Evolutionary conservation across 2,797 vertebrate genomes (phyloP).

Genomic region (Novumbra hubbsi): DNA sequence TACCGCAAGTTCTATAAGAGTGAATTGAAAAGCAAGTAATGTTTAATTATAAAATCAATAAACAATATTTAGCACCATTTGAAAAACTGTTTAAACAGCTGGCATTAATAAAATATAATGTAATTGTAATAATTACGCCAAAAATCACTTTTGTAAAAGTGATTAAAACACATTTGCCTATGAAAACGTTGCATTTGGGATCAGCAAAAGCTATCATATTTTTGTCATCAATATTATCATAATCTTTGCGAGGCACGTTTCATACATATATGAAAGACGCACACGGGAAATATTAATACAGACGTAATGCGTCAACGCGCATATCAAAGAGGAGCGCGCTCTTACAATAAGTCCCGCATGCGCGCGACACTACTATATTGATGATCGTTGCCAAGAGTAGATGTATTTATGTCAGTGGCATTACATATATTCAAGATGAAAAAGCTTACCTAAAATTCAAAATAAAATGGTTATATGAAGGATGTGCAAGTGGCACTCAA

Average conservation of each 20-base stretch:
- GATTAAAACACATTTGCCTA: background rate
- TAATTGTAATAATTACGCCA: background rate
- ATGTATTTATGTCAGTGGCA: background rate
- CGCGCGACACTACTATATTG: background rate
- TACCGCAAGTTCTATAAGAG: background rate
- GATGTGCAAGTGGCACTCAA: background rate
- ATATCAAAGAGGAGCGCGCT: background rate
- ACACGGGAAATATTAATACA: background rate
- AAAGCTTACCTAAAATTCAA: background rate
- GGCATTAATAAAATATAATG: background rate
- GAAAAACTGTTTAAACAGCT: background rate
- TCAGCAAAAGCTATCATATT: background rate
- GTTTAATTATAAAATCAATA: background rate
- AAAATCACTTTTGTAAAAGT: too few relatives aligned
- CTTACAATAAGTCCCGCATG: background rate
- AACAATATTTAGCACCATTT: background rate
- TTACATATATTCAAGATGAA: background rate
- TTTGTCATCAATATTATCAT: background rate
- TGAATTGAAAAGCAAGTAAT: too few relatives aligned
- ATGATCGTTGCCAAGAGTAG: background rate
- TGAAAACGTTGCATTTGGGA: background rate
- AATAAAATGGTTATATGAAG: slow-evolving; percentile 1
- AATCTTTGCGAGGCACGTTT: background rate
- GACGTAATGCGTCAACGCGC: background rate
- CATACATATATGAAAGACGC: background rate